Base-by-base conservation (phyloP, 2,113 vertebrate species). In the Psettodes erumei region DNA sequence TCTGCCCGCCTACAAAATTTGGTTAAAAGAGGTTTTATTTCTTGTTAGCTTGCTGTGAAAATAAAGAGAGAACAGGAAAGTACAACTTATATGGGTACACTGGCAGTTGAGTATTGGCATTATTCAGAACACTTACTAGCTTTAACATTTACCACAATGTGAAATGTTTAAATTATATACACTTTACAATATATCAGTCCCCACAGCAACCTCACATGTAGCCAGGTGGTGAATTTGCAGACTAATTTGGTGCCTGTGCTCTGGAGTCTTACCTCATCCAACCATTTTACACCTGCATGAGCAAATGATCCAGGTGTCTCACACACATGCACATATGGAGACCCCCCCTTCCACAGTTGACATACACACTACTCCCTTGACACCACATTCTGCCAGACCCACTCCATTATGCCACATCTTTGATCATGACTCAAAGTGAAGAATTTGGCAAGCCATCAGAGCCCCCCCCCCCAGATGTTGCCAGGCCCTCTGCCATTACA, bases 351-450 rank as follows among this genome's bases (percentile, higher is more conserved):
- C 23, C 50, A 61, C 13, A 28, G 51, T 64, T 73, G 12, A 47
- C 28, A 67, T 11, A 15, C 63, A 53, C 73, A 42, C 69, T 63
- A 32, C 70, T 78, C 66, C 75, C 67, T 12, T 58, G 81, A 81
- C 76, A 54, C 58, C 56, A 35, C 10, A 2, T 63, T 72, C 58
- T 78, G 50, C 71, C 85, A 76, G 68, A 84, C 82, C 70, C 59
- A 28, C 50, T 75, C 85, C 69, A 88, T 91, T 90, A 89, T 77
- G 63, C 61, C 66, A 59, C 47, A 5, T 81, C 86, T 90, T 89
- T 91, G 85, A 90, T 92, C 86, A 79, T 9, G 68, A 71, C 63
- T 76, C 84, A 65, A 63, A 75, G 48, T 81, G 66, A 74, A 55
- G 80, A 68, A 58, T 83, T 79, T 89, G 90, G 89, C 85, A 8